Percentiles rank a stretch among this genome's conserved stretches.
Evolutionary conservation across 2,113 vertebrate genomes (phyloP).

Genomic region (Mus pahari): DNA sequence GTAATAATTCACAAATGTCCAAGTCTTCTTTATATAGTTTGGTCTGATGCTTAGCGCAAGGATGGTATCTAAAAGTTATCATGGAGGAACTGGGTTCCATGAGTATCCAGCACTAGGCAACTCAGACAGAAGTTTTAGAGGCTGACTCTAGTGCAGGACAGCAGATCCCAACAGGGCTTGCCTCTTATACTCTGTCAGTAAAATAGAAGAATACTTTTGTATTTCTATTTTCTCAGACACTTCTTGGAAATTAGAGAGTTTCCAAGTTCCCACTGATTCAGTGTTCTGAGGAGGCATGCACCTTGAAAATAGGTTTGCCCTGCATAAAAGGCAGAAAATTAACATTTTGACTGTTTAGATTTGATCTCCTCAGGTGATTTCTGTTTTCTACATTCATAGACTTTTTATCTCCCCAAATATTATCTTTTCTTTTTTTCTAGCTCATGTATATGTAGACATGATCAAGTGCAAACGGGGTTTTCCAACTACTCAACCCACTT

Average conservation of each 20-base stretch:
- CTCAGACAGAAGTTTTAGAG: background rate
- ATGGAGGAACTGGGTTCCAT: background rate
- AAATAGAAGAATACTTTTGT: background rate
- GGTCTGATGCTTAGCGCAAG: background rate
- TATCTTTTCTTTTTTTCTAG: background rate
- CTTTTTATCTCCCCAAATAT: constrained; percentile 18
- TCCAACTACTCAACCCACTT: background rate
- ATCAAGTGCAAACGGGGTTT: constrained; percentile 41
- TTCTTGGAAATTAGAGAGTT: constrained; percentile 46
- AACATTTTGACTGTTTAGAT: constrained; percentile 30
- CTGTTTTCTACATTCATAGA: background rate
- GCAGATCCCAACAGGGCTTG: background rate
- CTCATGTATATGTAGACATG: background rate
- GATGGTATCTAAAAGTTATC: background rate
- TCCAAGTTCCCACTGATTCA: background rate
- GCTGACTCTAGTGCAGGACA: background rate
- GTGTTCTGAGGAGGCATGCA: background rate
- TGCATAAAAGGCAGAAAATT: constrained; percentile 44
- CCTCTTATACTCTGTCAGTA: background rate
- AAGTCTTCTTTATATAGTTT: background rate
- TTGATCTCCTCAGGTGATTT: constrained; percentile 51
- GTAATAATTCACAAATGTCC: background rate
- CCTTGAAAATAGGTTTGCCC: constrained; percentile 38
- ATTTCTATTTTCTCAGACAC: constrained; percentile 8
- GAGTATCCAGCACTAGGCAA: background rate